Evolutionary conservation across 2,113 vertebrate species (phyloP).

Genomic region (Semicossyphus pulcher): DNA sequence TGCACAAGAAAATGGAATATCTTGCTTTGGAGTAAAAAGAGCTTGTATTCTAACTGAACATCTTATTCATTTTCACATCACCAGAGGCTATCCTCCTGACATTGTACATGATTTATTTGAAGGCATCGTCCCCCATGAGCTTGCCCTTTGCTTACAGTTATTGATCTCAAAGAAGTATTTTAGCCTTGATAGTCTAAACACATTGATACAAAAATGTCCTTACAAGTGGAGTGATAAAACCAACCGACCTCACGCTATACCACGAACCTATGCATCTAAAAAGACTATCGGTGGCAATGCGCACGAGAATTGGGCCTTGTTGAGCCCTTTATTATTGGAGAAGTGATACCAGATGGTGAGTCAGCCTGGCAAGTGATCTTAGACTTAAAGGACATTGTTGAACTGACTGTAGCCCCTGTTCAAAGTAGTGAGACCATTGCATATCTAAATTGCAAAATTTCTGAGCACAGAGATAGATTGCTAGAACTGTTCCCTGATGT

Average conservation of each 20-base stretch:
- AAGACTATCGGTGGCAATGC: too few species aligned
- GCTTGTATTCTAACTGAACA: constrained; percentile 28
- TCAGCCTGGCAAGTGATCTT: too few species aligned
- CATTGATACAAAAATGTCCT: constrained; percentile 34
- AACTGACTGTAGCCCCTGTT: too few species aligned
- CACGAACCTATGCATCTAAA: too few species aligned
- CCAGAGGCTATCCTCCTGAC: constrained; percentile 45
- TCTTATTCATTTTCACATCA: constrained; percentile 36
- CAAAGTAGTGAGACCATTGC: too few species aligned
- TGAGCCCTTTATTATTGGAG: too few species aligned
- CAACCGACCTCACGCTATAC: background rate
- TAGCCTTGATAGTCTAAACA: constrained; percentile 24
- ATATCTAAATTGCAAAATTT: too few species aligned
- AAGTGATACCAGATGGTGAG: too few species aligned
- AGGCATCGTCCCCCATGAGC: constrained; percentile 26
- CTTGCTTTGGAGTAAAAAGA: constrained; percentile 9
- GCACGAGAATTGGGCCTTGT: too few species aligned
- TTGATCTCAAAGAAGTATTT: constrained; percentile 25
- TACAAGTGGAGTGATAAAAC: constrained; percentile 52
- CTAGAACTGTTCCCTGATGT: too few species aligned
- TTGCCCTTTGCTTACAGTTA: constrained; percentile 21
- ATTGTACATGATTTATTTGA: constrained; percentile 31
- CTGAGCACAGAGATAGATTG: too few species aligned
- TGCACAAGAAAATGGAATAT: background rate
- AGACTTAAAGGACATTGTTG: too few species aligned